Conservation (phyloP, 1,140 invertebrate genomes). For the Trachymyrmex cornetzi region DNA sequence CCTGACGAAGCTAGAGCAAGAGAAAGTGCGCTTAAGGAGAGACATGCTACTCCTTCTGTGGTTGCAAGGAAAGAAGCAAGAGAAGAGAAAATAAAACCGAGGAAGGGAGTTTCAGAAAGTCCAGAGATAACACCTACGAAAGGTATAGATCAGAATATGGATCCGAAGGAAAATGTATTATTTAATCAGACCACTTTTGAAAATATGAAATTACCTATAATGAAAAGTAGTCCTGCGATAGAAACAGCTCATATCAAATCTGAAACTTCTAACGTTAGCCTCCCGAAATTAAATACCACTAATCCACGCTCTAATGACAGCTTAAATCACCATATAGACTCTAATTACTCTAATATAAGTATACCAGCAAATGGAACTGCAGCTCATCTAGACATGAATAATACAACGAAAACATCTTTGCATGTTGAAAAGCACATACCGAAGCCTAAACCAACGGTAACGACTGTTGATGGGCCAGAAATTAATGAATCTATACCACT, state of each 20-base stretch:
- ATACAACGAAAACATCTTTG: conserved; percentile 23
- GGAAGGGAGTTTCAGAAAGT: conserved; percentile 67
- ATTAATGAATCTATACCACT: conserved; percentile 79
- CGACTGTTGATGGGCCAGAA: conserved; percentile 77
- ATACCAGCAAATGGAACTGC: not conserved
- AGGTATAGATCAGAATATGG: conserved; percentile 46
- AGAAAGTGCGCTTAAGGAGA: conserved; percentile 48
- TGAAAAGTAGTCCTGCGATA: conserved; percentile 11
- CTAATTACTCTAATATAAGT: not conserved
- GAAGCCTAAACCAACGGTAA: conserved; percentile 84
- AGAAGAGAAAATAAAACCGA: conserved; percentile 64
- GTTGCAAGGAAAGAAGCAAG: conserved; percentile 66
- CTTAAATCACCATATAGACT: conserved; percentile 13
- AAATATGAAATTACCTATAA: conserved; percentile 8
- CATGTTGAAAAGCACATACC: conserved; percentile 77
- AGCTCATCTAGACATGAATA: not conserved
- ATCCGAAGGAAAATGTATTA: conserved; percentile 1
- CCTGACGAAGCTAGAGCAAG: not conserved
- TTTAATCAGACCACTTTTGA: not conserved
- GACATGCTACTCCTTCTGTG: conserved; percentile 40
- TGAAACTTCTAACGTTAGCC: not conserved
- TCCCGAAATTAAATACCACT: conserved; percentile 20
- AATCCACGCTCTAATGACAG: not conserved
- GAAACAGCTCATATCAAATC: not conserved
- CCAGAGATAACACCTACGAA: conserved; percentile 67